phyloP scores from a whole-genome alignment of 2,888 invertebrate species.

The Phortica magna region DNA sequence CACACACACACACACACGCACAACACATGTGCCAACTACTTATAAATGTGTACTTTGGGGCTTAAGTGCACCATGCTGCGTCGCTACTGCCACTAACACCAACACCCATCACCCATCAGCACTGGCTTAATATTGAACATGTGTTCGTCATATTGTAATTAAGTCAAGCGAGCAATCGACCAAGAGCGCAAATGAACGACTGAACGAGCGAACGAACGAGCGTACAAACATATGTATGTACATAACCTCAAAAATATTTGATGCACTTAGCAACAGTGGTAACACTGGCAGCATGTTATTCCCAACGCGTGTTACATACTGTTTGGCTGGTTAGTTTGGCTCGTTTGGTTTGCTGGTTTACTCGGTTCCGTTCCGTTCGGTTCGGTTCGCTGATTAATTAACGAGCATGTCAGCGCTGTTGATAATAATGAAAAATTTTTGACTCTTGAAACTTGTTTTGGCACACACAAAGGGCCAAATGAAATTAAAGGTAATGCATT shows the following conservation, averaged over 20 bases:
- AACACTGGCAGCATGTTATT: background rate
- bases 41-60: slow-evolving; percentile 34
- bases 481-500: too few species aligned
- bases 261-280: slow-evolving; percentile 3
- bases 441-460: too few species aligned
- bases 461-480: too few species aligned
- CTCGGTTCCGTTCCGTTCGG: background rate
- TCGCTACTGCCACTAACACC: background rate
- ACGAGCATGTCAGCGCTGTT: too few species aligned
- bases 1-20: slow-evolving; percentile 19
- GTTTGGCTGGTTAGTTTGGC: background rate
- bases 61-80: slow-evolving; percentile 22
- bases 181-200: background rate
- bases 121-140: slow-evolving; percentile 46
- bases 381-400: background rate
- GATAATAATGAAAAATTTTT: too few species aligned
- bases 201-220: too few species aligned
- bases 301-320: background rate
- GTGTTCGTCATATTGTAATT: slow-evolving; percentile 43
- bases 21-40: background rate
- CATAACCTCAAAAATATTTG: slow-evolving; percentile 29
- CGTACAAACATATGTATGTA: background rate
- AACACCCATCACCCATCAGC: too few species aligned
- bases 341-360: background rate
- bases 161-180: slow-evolving; percentile 4